A percentile compares a stretch with the other conserved stretches of the same genome.
These are phyloP conservation scores for Cataglyphis hispanica DNA, from an alignment of 1,140 invertebrate genomes.

Conservation along the genomic window DNA sequence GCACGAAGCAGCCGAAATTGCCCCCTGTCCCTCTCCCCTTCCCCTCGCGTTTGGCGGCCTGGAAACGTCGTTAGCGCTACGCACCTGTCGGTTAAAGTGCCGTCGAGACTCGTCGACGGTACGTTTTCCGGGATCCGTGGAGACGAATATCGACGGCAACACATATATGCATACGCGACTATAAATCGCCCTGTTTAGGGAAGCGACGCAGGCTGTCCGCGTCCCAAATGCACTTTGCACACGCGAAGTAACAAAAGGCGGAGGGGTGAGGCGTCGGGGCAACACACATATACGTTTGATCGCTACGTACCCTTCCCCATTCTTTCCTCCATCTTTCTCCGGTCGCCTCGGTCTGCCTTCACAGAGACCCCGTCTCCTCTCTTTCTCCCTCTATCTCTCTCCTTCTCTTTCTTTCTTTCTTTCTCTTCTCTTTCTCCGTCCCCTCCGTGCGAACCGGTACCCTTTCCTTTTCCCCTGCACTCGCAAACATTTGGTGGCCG, in stretches of 20 bases:
- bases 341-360: neutral
- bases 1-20: conserved; percentile 12
- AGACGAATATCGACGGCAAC: conserved; percentile 69
- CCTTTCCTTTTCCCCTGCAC: conserved; percentile 77
- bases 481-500: conserved; percentile 84
- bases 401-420: conserved; percentile 23
- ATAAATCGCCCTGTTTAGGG: conserved; percentile 76
- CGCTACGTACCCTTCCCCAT: conserved; percentile 33
- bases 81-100: conserved; percentile 75
- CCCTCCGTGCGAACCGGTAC: conserved; percentile 68
- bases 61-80: conserved; percentile 49
- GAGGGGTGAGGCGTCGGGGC: conserved; percentile 60
- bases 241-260: conserved; percentile 73
- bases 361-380: conserved; percentile 10
- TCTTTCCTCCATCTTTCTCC: conserved; percentile 16
- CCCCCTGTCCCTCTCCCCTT: too few species aligned
- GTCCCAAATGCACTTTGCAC: conserved; percentile 82
- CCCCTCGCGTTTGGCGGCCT: too few species aligned
- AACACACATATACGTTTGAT: conserved; percentile 48
- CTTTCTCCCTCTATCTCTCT: conserved; percentile 50
- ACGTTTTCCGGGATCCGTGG: conserved; percentile 70
- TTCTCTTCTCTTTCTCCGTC: conserved; percentile 50
- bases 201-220: conserved; percentile 64
- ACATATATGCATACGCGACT: conserved; percentile 48
- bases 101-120: conserved; percentile 18